Evolutionary conservation across 2,888 invertebrate species (phyloP), one percentile per base, ranked within the genome.

Genomic region (Temnothorax rugatulus): DNA sequence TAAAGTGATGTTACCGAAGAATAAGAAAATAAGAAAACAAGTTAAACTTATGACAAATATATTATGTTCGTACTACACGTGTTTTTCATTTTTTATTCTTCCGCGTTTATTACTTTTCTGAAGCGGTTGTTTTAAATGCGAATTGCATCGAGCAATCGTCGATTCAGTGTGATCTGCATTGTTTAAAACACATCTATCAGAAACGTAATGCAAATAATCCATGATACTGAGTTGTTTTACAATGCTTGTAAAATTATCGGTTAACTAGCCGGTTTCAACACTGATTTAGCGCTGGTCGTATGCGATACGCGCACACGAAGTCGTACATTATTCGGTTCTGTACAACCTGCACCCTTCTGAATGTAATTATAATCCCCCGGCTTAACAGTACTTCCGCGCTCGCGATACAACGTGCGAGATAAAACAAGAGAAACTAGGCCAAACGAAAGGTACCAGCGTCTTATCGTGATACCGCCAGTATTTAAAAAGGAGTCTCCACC

Each of bases 331-430:
- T 75, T 85, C 89, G 88, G 89, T 90, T 90, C 85, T 47, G 82
- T 84, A 83, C 69, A 79, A 91, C 87, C 86, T 88, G 88, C 76
- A 87, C 87, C 85, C 85, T 84, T 57, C 54, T 84, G 88, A 84
- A 86, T 89, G 86, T 81, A 89, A 93, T 92, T 92, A 91, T 66
- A n/a, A n/a, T n/a, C n/a, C 92, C 85, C 73, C 21, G 34, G 34
- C 83, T 91, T 91, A 86, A 85, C 84, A 91, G 91, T 91, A 92
- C 91, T 93, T 93, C 92, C 93, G 93, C 90, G 89, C 86, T 64
- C 73, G 79, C 75, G 92, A 92, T 93, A 93, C 86, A 81, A 86
- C 82, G 81, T 75, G n/a, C 63, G 61, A 86, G 92, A 93, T 93
- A 91, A 92, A 91, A 79, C 54, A 71, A 41, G 63, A 75, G 73